Conservation (phyloP, 2,888 invertebrate genomes). For the Pristionchus exspectatus region DNA sequence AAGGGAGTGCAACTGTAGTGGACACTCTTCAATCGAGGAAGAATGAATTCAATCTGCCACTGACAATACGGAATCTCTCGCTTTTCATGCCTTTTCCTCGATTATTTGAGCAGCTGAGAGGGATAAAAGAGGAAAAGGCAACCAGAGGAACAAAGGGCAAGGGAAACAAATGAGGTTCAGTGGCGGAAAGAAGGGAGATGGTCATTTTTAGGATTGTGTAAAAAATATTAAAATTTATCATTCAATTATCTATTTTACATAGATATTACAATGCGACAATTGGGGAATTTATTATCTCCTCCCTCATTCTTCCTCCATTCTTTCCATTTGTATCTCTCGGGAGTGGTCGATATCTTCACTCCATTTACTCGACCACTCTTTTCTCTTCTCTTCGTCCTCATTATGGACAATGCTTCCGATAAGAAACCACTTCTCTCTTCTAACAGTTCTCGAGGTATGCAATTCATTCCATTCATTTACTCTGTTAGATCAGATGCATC, state of each 20-base stretch:
- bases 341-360: conserved; percentile 43
- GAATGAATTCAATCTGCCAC: conserved; percentile 36
- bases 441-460: conserved; percentile 45
- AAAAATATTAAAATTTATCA: not conserved
- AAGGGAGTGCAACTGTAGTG: conserved; percentile 29
- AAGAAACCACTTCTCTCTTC: conserved; percentile 51
- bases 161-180: conserved; percentile 3
- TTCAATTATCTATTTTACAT: not conserved
- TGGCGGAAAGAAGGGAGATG: not conserved
- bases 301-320: not conserved
- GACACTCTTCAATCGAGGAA: not conserved
- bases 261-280: not conserved
- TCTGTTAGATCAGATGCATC: not conserved
- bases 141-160: conserved; percentile 42
- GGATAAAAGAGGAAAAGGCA: conserved; percentile 31
- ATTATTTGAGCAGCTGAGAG: conserved; percentile 44
- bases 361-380: conserved; percentile 37
- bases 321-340: conserved; percentile 16
- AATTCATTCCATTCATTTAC: not conserved
- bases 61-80: conserved; percentile 31
- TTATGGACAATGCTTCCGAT: conserved; percentile 45
- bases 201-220: not conserved
- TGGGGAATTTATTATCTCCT: not conserved
- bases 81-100: not conserved
- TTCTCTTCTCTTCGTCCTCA: not conserved